Evolutionary conservation across 2,797 vertebrate genomes (phyloP), one percentile per base, ranked within the genome.

Genomic region (Propithecus deckenii): DNA sequence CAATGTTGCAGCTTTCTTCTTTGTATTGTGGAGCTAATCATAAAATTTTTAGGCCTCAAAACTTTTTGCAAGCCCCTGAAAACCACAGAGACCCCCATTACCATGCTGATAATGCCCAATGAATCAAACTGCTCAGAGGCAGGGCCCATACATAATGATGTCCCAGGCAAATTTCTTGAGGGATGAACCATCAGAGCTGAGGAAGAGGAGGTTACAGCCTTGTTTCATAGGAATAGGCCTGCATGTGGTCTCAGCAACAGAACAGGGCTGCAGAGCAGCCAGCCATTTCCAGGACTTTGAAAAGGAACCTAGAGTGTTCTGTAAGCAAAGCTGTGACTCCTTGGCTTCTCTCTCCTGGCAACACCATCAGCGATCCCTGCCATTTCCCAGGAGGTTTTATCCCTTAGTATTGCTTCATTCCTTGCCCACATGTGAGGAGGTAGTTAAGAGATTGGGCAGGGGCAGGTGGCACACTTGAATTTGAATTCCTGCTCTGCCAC

Each of bases 261-360:
- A 50, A 65, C 59, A 57, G 32, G 30, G 7, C 25, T 84, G 25
- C 17, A 15, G 43, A 90, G 69, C 10, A 46, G 59, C 30, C 48
- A 71, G 72, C 14, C 71, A 15, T 55, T 65, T 59, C n/a, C n/a
- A 65, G 43, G 84, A 65, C 71, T 76, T 89, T 88, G 89, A 18
- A 93, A 96, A 94, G 72, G n/a, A 91, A 25, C 48, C 22, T 41
- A 9, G 13, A 46, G 18, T 52, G 25, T 59, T 90, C 43, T 43
- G 28, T 43, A 85, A 94, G 69, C 71, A 91, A 86, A 92, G 18
- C n/a, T 65, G n/a, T 81, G 55, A 75, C 23, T 78, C 30, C 14
- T 67, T 75, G 59, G 25, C 46, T 71, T 79, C 69, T 96, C 80
- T 96, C 78, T 91, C 71, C 46, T 13, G n/a, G 75, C 61, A 91